Evolutionary conservation across 2,888 invertebrate genomes (phyloP), one percentile per base, ranked within the genome.

Genomic region (Drosophila nigritarsus): DNA sequence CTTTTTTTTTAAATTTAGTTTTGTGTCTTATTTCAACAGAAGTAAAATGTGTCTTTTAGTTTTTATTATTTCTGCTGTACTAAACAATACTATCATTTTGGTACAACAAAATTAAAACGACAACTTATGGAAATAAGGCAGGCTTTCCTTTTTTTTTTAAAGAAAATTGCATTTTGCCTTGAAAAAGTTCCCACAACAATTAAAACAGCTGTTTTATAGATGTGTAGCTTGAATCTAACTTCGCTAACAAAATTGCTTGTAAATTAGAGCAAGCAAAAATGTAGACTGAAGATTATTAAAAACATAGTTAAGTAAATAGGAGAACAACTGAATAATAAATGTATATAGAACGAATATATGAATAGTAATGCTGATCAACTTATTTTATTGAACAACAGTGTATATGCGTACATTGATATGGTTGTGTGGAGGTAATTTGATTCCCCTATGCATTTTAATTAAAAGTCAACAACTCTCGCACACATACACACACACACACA

Each of bases 371-470:
- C 40, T 20, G 20, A 42, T 11, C 20, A 18, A 54, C 3, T 13
- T 38, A 55, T 55, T 55, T 20, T n/a, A 13, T 24, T 34, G 18
- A n/a, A 1, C 27, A 8, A 8, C 38, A 38, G n/a, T 29, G 13
- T 49, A 34, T 32, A 27, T 63, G 51, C 51, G 30, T 66, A 38
- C 60, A 56, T 69, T 65, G 67, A 56, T 65, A 65, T 70, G 66
- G 53, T 30, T 70, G 80, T 80, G 80, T 80, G 78, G 61, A 78
- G 70, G 86, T 86, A 90, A 86, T 89, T 83, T 90, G 85, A 90
- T 81, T 87, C 89, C 74, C 73, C 89, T 78, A 78, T 86, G 90
- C 90, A 86, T 86, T 86, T 86, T 89, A 86, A 86, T 86, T 86
- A 83, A 90, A 90, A 90, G 87, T 81, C 89, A 89, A 89, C 89